phyloP scores from a whole-genome alignment of 1,140 invertebrate species.

The Nylanderia fulva region DNA sequence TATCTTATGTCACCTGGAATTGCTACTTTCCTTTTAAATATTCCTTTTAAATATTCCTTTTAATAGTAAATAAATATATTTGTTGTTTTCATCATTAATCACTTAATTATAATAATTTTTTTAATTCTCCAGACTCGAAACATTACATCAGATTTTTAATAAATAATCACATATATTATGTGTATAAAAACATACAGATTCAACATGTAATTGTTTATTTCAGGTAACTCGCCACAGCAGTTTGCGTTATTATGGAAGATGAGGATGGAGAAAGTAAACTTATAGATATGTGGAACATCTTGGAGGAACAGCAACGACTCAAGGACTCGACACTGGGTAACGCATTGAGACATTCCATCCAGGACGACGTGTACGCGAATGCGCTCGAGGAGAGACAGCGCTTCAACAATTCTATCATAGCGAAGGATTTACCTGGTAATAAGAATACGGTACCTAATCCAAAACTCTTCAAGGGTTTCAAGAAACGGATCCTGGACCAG shows the following conservation, averaged over 20 bases:
- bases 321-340: slow-evolving; percentile 75
- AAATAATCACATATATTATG: too few relatives aligned
- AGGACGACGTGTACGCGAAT: slow-evolving; percentile 73
- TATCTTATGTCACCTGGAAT: too few relatives aligned
- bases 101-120: too few relatives aligned
- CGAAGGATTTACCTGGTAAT: slow-evolving; percentile 65
- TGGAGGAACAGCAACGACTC: slow-evolving; percentile 77
- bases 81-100: too few relatives aligned
- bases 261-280: slow-evolving; percentile 82
- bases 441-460: slow-evolving; percentile 62
- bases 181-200: too few relatives aligned
- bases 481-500: slow-evolving; percentile 81
- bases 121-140: too few relatives aligned
- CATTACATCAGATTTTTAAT: too few relatives aligned
- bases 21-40: too few relatives aligned
- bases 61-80: too few relatives aligned
- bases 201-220: slow-evolving; percentile 36
- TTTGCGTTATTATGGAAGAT: slow-evolving; percentile 84
- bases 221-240: slow-evolving; percentile 62
- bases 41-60: too few relatives aligned
- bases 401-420: slow-evolving; percentile 64
- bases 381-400: slow-evolving; percentile 78
- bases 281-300: slow-evolving; percentile 78
- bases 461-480: slow-evolving; percentile 81
- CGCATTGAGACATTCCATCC: slow-evolving; percentile 74